Evolutionary conservation across 2,888 invertebrate genomes (phyloP).

Genomic region (Plemyria rubiginata): DNA sequence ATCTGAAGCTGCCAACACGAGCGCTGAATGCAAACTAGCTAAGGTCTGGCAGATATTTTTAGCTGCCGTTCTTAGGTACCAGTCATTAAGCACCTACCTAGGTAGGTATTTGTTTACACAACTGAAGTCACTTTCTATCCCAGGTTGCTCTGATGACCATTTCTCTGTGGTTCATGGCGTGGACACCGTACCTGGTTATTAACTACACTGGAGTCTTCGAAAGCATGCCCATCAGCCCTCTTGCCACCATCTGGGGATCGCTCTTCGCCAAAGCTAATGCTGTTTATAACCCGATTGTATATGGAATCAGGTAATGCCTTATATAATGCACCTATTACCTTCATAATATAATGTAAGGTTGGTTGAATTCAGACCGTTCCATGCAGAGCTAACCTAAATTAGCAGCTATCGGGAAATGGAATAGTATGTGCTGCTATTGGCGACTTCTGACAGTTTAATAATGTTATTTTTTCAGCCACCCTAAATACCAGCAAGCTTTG

Average conservation of each 20-base stretch:
- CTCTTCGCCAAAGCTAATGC: constrained; percentile 96
- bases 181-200: constrained; percentile 95
- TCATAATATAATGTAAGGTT: background rate
- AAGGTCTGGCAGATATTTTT: constrained; percentile 78
- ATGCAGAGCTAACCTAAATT: background rate
- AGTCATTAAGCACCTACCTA: too few species aligned
- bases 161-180: constrained; percentile 95
- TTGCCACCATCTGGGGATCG: constrained; percentile 95
- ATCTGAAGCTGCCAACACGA: constrained; percentile 90
- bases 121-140: constrained; percentile 12
- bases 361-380: background rate
- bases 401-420: too few species aligned
- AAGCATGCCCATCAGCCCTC: constrained; percentile 89
- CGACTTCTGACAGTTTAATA: constrained; percentile 1
- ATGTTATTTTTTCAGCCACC: constrained; percentile 84
- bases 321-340: background rate
- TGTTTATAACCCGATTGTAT: constrained; percentile 95
- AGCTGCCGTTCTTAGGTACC: too few species aligned
- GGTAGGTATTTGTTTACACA: background rate
- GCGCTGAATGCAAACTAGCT: constrained; percentile 94
- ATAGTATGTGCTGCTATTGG: too few species aligned
- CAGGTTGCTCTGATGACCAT: constrained; percentile 95
- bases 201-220: constrained; percentile 93
- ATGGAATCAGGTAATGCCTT: constrained; percentile 90
- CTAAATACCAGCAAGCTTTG: constrained; percentile 91